These are phyloP conservation scores for Chrysemys picta DNA, from an alignment of 2,113 vertebrate species.

Conservation along the genomic window DNA sequence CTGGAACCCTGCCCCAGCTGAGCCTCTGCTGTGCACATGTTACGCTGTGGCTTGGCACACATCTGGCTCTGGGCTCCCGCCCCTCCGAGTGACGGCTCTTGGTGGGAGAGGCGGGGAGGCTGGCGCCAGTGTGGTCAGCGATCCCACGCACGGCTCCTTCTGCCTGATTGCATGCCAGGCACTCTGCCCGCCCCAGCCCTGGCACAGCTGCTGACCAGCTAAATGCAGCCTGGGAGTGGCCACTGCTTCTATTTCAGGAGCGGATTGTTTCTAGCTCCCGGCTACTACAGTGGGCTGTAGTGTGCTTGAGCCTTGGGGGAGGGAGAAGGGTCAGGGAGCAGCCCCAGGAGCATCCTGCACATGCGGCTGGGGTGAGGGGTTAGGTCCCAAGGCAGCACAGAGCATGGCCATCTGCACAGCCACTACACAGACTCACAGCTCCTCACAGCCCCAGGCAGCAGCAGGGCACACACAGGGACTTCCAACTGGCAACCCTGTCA, in stretches of 20 bases:
- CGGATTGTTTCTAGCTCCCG: not conserved
- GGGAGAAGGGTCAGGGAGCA: not conserved
- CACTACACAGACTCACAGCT: not conserved
- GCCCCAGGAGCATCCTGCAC: not conserved
- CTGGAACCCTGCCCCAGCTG: slow-evolving; percentile 65
- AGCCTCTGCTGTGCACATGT: slow-evolving; percentile 70
- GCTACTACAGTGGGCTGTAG: not conserved
- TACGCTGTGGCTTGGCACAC: slow-evolving; percentile 73
- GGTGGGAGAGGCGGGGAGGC: slow-evolving; percentile 65
- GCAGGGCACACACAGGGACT: accelerated
- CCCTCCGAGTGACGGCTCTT: slow-evolving; percentile 67
- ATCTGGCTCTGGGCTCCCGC: slow-evolving; percentile 70
- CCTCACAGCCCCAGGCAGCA: not conserved
- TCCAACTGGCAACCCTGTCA: accelerated
- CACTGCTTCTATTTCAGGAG: slow-evolving; percentile 63
- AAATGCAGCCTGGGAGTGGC: slow-evolving; percentile 28
- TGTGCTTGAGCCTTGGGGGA: not conserved
- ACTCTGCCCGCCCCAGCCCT: slow-evolving; percentile 55
- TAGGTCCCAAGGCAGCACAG: not conserved
- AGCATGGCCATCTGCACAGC: not conserved
- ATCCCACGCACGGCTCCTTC: slow-evolving; percentile 68
- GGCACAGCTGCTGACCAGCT: slow-evolving; percentile 47
- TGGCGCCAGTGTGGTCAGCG: slow-evolving; percentile 76
- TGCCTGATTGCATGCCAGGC: slow-evolving; percentile 25
- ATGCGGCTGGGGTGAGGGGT: slow-evolving; percentile 17